Evolutionary conservation across 2,888 invertebrate genomes (phyloP), one percentile per base, ranked within the genome.

Genomic region (Lasioglossum zephyrum): DNA sequence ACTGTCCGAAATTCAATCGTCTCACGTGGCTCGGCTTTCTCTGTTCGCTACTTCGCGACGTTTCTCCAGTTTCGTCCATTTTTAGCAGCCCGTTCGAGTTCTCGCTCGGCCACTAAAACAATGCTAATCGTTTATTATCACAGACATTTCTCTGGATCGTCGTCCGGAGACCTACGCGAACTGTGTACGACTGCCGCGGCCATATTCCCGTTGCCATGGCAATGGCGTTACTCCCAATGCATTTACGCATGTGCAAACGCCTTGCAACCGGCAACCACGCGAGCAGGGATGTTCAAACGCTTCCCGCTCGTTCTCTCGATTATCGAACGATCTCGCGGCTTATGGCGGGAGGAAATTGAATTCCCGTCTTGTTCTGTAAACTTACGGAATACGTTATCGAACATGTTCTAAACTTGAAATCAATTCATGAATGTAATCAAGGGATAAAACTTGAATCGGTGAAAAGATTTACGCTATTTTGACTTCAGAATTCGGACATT

Each of bases 1-100:
- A 77, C n/a, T 82, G 76, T 0, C 84, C 89, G 11, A 92, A 92
- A 72, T 86, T 88, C 39, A 92, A 49, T 44, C 73, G 85, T 18
- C 88, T 90, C 8, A 90, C 89, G n/a, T 88, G 77, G 13, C 31
- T 80, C 8, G 90, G 90, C 44, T 87, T 91, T 9, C 16, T n/a
- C 0, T 44, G 36, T n/a, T 69, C 39, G 4, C 26, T 6, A 16
- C 13, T 41, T 8, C 16, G 0, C 2, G 3, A 3, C 44, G 41
- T 69, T 22, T 69, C 57, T 4, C 1, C 11, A 1, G 13, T 16
- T 13, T 47, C 63, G 13, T 18, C 31, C 47, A 26, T 13, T 1
- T 13, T 74, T 36, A 8, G 16, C 26, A 6, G 16, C 16, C 2
- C 31, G 31, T 63, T 8, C 16, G 5, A 4, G 44, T 66, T 4